These are phyloP conservation scores for Phylloscopus trochilus DNA, from an alignment of 2,113 vertebrate species.

Conservation along the genomic window DNA sequence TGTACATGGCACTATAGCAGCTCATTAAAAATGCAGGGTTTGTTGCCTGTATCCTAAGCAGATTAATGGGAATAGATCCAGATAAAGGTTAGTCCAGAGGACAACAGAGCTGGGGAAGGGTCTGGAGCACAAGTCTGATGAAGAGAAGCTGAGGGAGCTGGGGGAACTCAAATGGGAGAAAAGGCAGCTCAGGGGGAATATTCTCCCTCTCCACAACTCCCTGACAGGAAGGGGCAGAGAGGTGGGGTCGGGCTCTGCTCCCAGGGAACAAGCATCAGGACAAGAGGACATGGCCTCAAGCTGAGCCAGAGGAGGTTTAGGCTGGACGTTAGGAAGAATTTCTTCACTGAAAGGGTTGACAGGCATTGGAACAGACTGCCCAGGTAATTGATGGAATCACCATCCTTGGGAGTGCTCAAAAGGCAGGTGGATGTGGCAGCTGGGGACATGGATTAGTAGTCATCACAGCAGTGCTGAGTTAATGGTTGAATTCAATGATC, in stretches of 20 bases:
- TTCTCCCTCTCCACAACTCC: fast-evolving
- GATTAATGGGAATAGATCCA: neutral
- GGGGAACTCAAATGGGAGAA: neutral
- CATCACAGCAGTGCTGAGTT: neutral
- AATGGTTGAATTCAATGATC: neutral
- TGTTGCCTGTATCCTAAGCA: neutral
- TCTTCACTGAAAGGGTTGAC: neutral
- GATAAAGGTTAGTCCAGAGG: neutral
- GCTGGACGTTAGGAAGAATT: neutral
- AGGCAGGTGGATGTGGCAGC: neutral
- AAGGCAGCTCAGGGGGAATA: neutral
- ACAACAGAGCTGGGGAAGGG: neutral
- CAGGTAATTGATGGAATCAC: neutral
- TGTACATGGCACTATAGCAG: neutral
- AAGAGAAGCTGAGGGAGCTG: neutral
- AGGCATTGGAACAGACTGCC: neutral
- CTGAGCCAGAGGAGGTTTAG: neutral
- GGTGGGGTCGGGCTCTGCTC: fast-evolving
- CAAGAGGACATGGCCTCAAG: neutral
- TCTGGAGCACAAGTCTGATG: neutral
- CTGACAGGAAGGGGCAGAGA: neutral
- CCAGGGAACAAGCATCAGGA: neutral
- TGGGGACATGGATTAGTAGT: neutral
- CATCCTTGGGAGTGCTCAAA: neutral
- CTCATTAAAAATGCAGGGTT: neutral